Evolutionary conservation across 2,113 vertebrate genomes (phyloP), one percentile per base, ranked within the genome.

Genomic region (Brachyistius frenatus): DNA sequence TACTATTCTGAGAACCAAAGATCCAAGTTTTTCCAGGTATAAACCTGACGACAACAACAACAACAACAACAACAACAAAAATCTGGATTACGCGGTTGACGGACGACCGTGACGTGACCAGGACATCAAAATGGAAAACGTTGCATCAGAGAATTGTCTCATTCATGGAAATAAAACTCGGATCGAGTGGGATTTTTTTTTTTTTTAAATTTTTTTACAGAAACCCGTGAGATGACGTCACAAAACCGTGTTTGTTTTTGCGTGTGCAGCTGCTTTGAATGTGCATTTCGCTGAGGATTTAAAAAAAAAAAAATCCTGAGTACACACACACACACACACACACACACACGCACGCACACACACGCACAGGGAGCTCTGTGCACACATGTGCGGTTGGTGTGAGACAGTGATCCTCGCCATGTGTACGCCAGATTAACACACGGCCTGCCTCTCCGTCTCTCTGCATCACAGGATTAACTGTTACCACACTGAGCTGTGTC

Each of bases 391-490:
- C 65, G 66, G 74, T 46, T 46, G 58, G 63, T 66, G 76, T 75
- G 67, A 76, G 76, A 67, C 39, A 76, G 73, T 74, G 68, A 78
- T 41, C 63, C 70, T 32, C 56, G 57, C 46, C 61, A 35, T 86
- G 84, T 74, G 73, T 86, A 49, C 30, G 67, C 35, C 78, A 72
- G 84, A 70, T 83, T 69, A 80, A 78, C 75, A 63, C 80, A 71
- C 4, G 56, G 61, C 66, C 76, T 37, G 46, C 70, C 55, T 86
- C 54, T 55, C 23, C 23, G 23, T 23, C 74, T 62, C 74, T 55
- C 81, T 13, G 58, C 62, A 50, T 66, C 78, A 80, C 72, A 78
- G 86, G 84, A 92, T 90, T 84, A 88, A 78, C 77, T 66, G n/a
- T 61, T 79, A 79, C 70, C 72, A 60, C 80, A 76, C 63, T 31